These are phyloP conservation scores for Meta bourneti DNA, from an alignment of 2,888 invertebrate species.

Conservation along the genomic window DNA sequence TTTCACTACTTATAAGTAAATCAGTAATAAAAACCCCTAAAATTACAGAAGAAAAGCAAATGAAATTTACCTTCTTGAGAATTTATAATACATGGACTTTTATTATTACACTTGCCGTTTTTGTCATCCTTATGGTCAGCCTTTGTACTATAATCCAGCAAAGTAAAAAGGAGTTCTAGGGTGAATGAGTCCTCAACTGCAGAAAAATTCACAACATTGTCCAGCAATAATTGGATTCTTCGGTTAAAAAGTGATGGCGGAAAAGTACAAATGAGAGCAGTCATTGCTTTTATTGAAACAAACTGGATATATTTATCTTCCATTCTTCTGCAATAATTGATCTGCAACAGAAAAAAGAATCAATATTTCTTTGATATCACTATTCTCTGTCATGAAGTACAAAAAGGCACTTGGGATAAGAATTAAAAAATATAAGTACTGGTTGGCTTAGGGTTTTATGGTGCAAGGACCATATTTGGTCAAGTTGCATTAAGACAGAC, in stretches of 20 bases:
- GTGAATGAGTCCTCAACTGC: background rate
- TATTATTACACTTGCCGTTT: background rate
- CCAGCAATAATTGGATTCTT: background rate
- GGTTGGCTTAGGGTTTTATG: too few species aligned
- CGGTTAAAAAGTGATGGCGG: background rate
- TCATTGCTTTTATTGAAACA: background rate
- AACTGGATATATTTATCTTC: background rate
- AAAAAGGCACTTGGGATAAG: too few species aligned
- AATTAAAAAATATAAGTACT: too few species aligned
- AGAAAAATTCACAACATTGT: background rate
- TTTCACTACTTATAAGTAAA: too few species aligned
- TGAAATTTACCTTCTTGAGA: background rate
- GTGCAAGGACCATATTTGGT: too few species aligned
- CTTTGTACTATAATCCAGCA: background rate
- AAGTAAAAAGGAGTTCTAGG: background rate
- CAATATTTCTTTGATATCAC: too few species aligned
- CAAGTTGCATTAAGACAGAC: too few species aligned
- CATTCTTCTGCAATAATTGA: background rate
- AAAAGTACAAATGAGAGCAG: background rate
- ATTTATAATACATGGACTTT: background rate
- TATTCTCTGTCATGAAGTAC: too few species aligned
- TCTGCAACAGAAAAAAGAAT: background rate
- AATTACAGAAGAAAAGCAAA: background rate
- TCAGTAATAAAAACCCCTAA: too few species aligned
- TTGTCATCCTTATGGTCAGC: background rate